Evolutionary conservation across 2,113 vertebrate genomes (phyloP).

Genomic region (Thalassoma bifasciatum): DNA sequence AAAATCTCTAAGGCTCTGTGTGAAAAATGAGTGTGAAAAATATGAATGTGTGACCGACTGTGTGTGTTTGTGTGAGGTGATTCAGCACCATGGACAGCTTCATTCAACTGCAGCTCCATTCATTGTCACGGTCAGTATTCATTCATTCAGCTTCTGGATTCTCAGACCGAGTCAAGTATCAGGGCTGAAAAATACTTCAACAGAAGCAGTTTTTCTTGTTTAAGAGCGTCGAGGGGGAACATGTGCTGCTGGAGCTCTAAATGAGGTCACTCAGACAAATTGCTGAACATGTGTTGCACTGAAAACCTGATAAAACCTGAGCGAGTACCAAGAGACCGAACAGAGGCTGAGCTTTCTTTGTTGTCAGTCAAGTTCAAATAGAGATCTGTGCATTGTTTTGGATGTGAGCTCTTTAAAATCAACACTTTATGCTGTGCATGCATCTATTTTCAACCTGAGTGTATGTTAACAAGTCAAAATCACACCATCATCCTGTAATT

Average conservation of each 20-base stretch:
- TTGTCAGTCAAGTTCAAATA: constrained; percentile 33
- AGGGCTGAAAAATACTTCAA: constrained; percentile 5
- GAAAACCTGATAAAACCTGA: constrained; percentile 23
- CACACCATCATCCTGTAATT: neutral
- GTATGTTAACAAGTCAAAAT: neutral
- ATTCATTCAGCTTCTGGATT: constrained; percentile 8
- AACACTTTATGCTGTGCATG: neutral
- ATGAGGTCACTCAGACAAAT: constrained; percentile 55
- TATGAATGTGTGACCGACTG: neutral
- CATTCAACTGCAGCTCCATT: constrained; percentile 7
- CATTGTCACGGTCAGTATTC: neutral
- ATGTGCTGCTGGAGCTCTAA: constrained; percentile 43
- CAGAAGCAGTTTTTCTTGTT: neutral
- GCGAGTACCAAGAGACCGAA: too few species aligned
- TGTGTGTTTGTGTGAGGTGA: neutral
- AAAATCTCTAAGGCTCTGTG: neutral
- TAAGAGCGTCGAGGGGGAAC: neutral
- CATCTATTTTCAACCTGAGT: neutral
- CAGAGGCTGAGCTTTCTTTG: constrained; percentile 19
- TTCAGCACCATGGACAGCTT: constrained; percentile 67
- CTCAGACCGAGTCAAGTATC: neutral
- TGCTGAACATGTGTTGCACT: constrained; percentile 28
- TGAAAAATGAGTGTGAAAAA: constrained; percentile 1
- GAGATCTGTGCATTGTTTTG: neutral
- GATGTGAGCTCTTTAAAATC: neutral